Conservation (phyloP, 2,888 invertebrate species). For the Mimas tiliae region DNA sequence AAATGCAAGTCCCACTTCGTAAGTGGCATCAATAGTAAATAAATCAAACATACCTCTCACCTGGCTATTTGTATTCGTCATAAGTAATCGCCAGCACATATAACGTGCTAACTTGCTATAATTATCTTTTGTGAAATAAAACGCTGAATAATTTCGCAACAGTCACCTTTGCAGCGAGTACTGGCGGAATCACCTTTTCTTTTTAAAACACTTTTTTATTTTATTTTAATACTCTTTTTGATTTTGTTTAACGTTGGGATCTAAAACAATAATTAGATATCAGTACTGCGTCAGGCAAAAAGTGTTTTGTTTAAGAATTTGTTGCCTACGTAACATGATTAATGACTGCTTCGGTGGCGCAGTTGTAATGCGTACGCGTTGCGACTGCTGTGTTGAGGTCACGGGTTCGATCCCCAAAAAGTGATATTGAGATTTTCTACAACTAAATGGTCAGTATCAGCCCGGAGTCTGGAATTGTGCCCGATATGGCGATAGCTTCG, state of each 20-base stretch:
- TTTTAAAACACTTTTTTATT: neutral
- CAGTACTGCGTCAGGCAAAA: too few relatives aligned
- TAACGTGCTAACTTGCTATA: constrained; percentile 23
- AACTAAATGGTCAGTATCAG: too few relatives aligned
- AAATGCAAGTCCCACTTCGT: neutral
- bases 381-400: too few relatives aligned
- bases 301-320: too few relatives aligned
- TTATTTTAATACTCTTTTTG: neutral
- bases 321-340: too few relatives aligned
- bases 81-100: constrained; percentile 19
- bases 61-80: constrained; percentile 21
- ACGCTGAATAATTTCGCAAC: constrained; percentile 20
- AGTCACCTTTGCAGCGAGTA: constrained; percentile 16
- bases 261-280: neutral
- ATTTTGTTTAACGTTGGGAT: neutral
- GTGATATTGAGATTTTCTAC: too few relatives aligned
- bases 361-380: too few relatives aligned
- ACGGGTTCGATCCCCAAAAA: too few relatives aligned
- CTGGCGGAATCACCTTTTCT: constrained; percentile 14
- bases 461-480: too few relatives aligned
- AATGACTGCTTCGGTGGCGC: too few relatives aligned
- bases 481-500: too few relatives aligned
- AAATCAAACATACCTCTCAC: constrained; percentile 21
- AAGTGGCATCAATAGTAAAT: constrained; percentile 3
- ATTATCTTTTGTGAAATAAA: constrained; percentile 25